Conservation (phyloP, 2,113 vertebrate species). For the Gymnarchus niloticus region DNA sequence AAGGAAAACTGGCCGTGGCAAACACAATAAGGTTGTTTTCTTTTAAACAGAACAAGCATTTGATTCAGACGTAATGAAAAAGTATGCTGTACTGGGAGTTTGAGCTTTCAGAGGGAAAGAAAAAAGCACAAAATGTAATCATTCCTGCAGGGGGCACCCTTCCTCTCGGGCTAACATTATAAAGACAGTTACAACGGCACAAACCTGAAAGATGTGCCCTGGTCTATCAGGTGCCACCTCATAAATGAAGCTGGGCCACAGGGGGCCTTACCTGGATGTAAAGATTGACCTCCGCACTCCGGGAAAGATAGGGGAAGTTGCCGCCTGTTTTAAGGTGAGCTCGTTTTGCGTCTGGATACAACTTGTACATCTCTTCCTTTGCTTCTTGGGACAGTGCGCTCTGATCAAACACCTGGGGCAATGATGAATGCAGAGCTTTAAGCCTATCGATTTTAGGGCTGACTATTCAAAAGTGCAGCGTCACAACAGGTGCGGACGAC, state of each 20-base stretch:
- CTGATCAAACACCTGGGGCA: constrained; percentile 87
- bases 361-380: constrained; percentile 97
- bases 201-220: neutral
- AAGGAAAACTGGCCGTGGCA: too few relatives aligned
- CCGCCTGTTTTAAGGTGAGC: constrained; percentile 96
- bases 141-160: too few relatives aligned
- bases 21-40: too few relatives aligned
- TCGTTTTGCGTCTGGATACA: constrained; percentile 87
- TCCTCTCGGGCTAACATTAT: neutral
- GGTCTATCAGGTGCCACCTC: neutral
- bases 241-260: neutral
- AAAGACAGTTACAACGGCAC: neutral
- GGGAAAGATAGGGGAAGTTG: constrained; percentile 92
- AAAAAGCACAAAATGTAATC: neutral
- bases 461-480: neutral
- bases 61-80: neutral
- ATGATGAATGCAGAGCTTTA: neutral
- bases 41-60: too few relatives aligned
- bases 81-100: neutral
- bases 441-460: neutral
- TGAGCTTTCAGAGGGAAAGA: neutral
- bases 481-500: neutral
- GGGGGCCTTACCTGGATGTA: constrained; percentile 78
- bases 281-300: constrained; percentile 94
- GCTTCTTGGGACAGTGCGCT: constrained; percentile 90